Conservation (phyloP, 2,888 invertebrate genomes). For the Bombylius major region DNA sequence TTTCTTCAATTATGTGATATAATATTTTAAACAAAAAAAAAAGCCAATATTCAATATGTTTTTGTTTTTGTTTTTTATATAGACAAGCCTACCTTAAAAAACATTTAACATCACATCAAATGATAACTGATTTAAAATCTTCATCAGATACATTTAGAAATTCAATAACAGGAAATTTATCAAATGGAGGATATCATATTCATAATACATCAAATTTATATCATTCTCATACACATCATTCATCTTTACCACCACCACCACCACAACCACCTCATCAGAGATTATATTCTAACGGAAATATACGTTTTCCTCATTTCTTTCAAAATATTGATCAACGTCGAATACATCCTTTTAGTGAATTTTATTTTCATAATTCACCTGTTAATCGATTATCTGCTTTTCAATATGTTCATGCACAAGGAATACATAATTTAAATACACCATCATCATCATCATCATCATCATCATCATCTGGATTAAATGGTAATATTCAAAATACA, state of each 20-base stretch:
- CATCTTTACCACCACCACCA: neutral
- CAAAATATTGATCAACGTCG: constrained; percentile 26
- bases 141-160: constrained; percentile 20
- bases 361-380: constrained; percentile 27
- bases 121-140: constrained; percentile 29
- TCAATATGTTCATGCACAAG: constrained; percentile 25
- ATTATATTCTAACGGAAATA: neutral
- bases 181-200: neutral
- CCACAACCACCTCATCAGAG: constrained; percentile 7
- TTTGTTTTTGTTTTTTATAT: constrained; percentile 4
- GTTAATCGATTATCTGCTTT: constrained; percentile 33
- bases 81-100: constrained; percentile 43
- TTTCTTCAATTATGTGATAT: neutral
- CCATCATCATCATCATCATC: constrained; percentile 18
- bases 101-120: constrained; percentile 32
- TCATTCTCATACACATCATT: constrained; percentile 8
- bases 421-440: constrained; percentile 25
- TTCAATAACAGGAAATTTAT: neutral
- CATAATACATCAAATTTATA: neutral
- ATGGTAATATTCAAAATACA: constrained; percentile 10
- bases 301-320: constrained; percentile 23
- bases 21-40: neutral
- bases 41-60: neutral
- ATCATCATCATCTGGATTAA: constrained; percentile 14
- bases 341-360: constrained; percentile 31